phyloP scores from a whole-genome alignment of 2,888 invertebrate genomes.

The Amiota minor region DNA sequence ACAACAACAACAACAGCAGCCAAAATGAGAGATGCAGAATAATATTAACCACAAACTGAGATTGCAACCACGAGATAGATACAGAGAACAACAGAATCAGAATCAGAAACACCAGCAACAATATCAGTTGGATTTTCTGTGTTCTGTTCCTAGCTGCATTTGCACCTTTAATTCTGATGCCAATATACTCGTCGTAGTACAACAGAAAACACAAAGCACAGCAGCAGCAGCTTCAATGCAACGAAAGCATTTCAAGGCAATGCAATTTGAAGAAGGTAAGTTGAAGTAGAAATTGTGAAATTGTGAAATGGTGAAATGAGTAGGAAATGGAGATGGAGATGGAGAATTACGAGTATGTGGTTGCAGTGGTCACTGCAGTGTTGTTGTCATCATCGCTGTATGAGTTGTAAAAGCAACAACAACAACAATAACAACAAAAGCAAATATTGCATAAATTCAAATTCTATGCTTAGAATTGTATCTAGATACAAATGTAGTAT shows the following conservation, averaged over 20 bases:
- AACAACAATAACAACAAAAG: conserved; percentile 42
- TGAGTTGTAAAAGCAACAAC: background rate
- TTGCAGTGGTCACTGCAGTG: background rate
- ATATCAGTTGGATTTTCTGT: background rate
- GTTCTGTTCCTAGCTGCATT: no score
- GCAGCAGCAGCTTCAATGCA: background rate
- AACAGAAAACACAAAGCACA: background rate
- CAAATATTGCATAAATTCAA: conserved; percentile 64
- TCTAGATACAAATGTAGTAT: conserved; percentile 6
- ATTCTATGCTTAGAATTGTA: conserved; percentile 25
- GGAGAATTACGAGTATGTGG: background rate
- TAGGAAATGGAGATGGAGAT: background rate
- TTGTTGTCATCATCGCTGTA: conserved; percentile 1
- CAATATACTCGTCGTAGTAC: no score
- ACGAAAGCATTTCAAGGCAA: background rate
- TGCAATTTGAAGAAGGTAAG: background rate
- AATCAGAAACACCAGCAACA: conserved; percentile 27
- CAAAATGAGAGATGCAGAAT: conserved; percentile 66
- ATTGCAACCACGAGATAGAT: conserved; percentile 55
- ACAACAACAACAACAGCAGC: conserved; percentile 29
- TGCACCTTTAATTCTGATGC: no score
- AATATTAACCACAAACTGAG: conserved; percentile 70
- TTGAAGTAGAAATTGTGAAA: background rate
- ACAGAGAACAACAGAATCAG: conserved; percentile 38
- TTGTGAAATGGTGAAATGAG: background rate